Base-by-base conservation (phyloP, 2,113 vertebrate genomes). In the Piaya cayana region DNA sequence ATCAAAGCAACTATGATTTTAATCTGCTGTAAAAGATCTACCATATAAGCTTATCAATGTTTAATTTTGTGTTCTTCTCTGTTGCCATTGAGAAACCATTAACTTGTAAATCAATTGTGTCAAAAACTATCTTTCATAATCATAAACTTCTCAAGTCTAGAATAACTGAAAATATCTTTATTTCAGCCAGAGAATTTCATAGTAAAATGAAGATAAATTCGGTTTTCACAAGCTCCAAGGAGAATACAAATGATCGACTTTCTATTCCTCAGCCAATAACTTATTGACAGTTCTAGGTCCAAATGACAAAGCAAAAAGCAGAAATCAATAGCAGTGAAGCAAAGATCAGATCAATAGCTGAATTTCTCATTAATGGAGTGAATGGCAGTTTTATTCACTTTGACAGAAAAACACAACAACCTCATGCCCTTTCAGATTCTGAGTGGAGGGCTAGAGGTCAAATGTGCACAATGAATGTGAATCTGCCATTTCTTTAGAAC, bases 321-420 rank as follows among this genome's bases (percentile, higher is more conserved):
- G 52, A 85, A 81, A 91, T 97, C 91, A 79, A 94, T 91, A 77
- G 8, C 34, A 77, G 50, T 85, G 55, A 78, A 78, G 58, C 95
- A 96, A 92, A 96, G 82, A 94, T 86, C 92, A 96, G 94, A 97
- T 97, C 94, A 96, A 97, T 93, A 95, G 56, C 75, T 88, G 59
- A 96, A 94, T 75, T 78, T 97, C 94, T 96, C 90, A 94, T 95
- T 97, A 97, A 97, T 94, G 63, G 76, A 88, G 36, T 5, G 36
- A 97, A 90, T 96, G 85, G 47, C 67, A 95, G 62, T 97, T 97
- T 96, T 95, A 93, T 91, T 97, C 92, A 97, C 87, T 97, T 95
- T 97, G 92, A 95, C 78, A 93, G 78, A 64, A 95, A 80, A 86
- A 97, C 88, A 80, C 59, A 22, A 86, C 26, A 94, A 64, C 49